A percentile compares a stretch with the other conserved stretches of the same genome.
Conservation (phyloP, 1,140 invertebrate genomes). For the Apis mellifera region DNA sequence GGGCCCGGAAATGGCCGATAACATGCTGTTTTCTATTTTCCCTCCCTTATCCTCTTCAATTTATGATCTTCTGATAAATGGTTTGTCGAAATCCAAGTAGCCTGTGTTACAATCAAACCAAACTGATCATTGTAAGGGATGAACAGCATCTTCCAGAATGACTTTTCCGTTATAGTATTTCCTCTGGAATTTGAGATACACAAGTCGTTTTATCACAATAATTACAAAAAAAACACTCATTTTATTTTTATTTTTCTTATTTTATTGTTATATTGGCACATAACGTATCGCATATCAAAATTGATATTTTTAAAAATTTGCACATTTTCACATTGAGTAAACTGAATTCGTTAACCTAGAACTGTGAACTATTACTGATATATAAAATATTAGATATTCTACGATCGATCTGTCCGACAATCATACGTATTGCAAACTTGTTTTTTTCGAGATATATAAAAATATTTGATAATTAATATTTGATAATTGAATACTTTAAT, state of each 20-base stretch:
- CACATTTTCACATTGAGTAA: neutral
- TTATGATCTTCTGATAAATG: slow-evolving; percentile 44
- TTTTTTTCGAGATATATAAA: neutral
- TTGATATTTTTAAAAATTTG: neutral
- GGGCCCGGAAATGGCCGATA: slow-evolving; percentile 67
- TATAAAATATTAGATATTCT: slow-evolving; percentile 18
- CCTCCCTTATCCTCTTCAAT: slow-evolving; percentile 32
- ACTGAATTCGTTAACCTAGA: slow-evolving; percentile 24
- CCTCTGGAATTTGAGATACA: slow-evolving; percentile 58
- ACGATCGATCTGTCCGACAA: slow-evolving; percentile 4
- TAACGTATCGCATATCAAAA: neutral
- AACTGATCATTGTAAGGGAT: slow-evolving; percentile 32
- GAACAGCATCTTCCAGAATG: slow-evolving; percentile 18
- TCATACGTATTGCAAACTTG: neutral
- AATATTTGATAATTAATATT: neutral
- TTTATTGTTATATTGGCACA: neutral
- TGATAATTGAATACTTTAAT: neutral
- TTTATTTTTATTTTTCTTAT: slow-evolving; percentile 6
- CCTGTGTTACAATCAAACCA: slow-evolving; percentile 34
- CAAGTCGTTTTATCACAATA: slow-evolving; percentile 53
- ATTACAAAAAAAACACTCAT: slow-evolving; percentile 1
- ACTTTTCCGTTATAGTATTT: slow-evolving; percentile 2
- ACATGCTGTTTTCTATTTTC: slow-evolving; percentile 58
- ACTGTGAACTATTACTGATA: neutral
- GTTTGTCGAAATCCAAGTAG: slow-evolving; percentile 46